These are phyloP conservation scores for Scolopax mira DNA, from an alignment of 2,113 vertebrate species.

Conservation along the genomic window DNA sequence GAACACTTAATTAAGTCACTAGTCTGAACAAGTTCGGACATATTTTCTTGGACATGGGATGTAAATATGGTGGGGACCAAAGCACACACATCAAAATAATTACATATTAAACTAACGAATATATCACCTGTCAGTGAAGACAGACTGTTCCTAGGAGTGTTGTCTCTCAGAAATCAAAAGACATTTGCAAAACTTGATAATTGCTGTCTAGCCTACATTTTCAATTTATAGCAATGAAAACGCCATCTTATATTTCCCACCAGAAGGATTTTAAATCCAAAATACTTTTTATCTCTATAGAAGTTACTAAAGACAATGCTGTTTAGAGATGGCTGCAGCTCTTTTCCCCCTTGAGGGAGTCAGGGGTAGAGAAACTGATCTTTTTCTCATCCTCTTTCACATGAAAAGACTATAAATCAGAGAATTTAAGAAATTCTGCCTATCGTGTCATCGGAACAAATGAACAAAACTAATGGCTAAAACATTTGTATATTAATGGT, in stretches of 20 bases:
- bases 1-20: conserved; percentile 24
- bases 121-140: neutral
- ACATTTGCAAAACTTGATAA: neutral
- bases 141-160: neutral
- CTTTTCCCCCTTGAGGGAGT: neutral
- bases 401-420: neutral
- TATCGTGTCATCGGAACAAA: neutral
- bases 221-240: neutral
- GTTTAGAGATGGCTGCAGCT: neutral
- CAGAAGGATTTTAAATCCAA: neutral
- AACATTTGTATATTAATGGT: neutral
- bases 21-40: conserved; percentile 39
- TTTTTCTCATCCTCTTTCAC: neutral
- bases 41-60: conserved; percentile 19
- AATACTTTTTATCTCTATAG: neutral
- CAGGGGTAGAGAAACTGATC: neutral
- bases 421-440: neutral
- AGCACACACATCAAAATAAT: conserved; percentile 33
- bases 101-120: neutral
- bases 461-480: neutral
- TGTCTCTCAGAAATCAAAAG: neutral
- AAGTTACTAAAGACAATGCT: neutral
- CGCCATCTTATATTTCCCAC: neutral
- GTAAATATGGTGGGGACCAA: conserved; percentile 3
- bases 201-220: neutral